Base-by-base conservation (phyloP, 1,140 invertebrate genomes). In the Dufourea novaeangliae region DNA sequence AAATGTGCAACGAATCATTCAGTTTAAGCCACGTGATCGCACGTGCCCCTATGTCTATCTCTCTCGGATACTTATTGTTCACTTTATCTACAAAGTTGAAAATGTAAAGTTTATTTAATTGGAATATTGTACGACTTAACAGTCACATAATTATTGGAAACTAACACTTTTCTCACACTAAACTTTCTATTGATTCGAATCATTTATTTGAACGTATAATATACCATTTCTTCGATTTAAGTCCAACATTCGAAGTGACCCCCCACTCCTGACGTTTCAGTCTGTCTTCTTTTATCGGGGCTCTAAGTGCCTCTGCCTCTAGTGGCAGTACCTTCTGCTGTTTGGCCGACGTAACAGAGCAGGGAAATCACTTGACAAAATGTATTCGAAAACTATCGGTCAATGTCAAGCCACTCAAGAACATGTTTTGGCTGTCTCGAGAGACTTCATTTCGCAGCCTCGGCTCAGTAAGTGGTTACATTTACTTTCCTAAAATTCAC, bases 391-490 rank as follows among this genome's bases (percentile, higher is more conserved):
- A 59, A 91, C 82, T 54, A 91, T 94, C 46, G 90, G 88, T 37
- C 84, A 91, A 25, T 89, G 89, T 59, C 93, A 96, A 92, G 96
- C 95, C 68, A 87, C 88, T 71, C 94, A 94, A 90, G 96, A 98
- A 90, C 97, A 98, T 93, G 95, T 96, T 91, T 94, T 99, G 88
- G 98, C 98, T 71, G 97, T 99, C 62, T 97, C 97, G 72, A 94
- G 99, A 88, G 97, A 99, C 94, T 99, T 99, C 92, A 97, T 99
- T 87, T 98, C 98, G 61, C 98, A 99, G 90, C 98, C 99, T 61
- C 95, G 98, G 90, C 94, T 99, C 81, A 98, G 98, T 99, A 95
- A 97, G 97, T 97, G 92, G 46, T 75, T 34, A 41, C 11, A 37
- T 78, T 70, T 14, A 41, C 29, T 34, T 44, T 10, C 37, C 17